Conservation (phyloP, 2,888 invertebrate species). For the Schrankia costaestrigalis region DNA sequence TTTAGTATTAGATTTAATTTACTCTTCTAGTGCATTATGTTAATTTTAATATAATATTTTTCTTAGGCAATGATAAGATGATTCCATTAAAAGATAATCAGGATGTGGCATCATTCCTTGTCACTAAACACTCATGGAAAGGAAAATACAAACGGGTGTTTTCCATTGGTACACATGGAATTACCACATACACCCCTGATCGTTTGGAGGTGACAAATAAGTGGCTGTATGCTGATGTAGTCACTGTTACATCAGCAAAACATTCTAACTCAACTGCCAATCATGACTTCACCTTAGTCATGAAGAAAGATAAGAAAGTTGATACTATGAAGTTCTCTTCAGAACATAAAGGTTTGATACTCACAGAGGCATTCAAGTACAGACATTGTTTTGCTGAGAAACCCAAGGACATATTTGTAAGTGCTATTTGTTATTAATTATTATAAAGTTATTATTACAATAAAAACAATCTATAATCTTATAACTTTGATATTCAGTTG, state of each 20-base stretch:
- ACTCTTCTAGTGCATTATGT: not conserved
- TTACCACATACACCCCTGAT: constrained; percentile 96
- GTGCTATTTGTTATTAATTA: constrained; percentile 39
- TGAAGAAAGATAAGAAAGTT: constrained; percentile 93
- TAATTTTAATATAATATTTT: not conserved
- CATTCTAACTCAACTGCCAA: constrained; percentile 76
- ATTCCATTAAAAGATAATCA: constrained; percentile 94
- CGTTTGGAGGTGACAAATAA: constrained; percentile 89
- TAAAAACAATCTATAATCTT: not conserved
- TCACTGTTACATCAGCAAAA: constrained; percentile 84
- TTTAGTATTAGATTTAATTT: no score
- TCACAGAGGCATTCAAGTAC: constrained; percentile 94
- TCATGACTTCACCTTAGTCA: constrained; percentile 89
- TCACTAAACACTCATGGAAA: constrained; percentile 99
- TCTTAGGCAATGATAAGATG: constrained; percentile 83
- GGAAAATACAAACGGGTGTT: constrained; percentile 99
- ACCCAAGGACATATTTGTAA: constrained; percentile 88
- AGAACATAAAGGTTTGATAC: constrained; percentile 94
- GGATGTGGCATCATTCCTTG: constrained; percentile 97
- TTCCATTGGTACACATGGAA: constrained; percentile 96
- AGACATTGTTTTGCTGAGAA: constrained; percentile 90
- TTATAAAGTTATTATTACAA: not conserved
- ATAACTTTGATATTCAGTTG: no score
- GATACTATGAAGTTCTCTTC: constrained; percentile 98
- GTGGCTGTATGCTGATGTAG: constrained; percentile 92